Evolutionary conservation across 2,797 vertebrate genomes (phyloP), one percentile per base, ranked within the genome.

Genomic region (Acanthis flammea): DNA sequence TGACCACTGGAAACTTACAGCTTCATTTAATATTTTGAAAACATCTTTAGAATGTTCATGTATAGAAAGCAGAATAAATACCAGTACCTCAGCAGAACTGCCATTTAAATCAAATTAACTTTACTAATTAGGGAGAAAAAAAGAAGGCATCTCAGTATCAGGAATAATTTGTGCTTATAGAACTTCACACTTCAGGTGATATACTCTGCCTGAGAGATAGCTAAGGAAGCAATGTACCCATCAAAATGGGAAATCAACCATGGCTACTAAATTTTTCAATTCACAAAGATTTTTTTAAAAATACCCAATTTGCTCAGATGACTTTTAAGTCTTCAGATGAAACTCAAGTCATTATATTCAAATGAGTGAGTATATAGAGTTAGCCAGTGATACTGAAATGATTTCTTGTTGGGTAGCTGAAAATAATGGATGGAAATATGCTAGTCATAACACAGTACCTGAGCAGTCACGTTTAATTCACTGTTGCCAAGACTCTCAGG

Each of bases 91-190:
- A 95, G 94, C 92, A 97, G 78, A 97, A 95, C 83, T 96, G 94
- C 85, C 96, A 90, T 97, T 97, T 98, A 97, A 97, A 97, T 97
- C 97, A 97, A 97, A 97, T 97, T 98, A 97, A 97, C 92, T 92
- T 95, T 96, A 96, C 96, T 96, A 97, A 97, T 97, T 97, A 97
- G 91, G 75, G 83, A 66, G 14, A 22, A 67, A 86, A 95, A 91
- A 96, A 85, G 33, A 94, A 96, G 74, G 90, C 88, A 75, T 94
- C 62, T 95, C 94, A 92, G 86, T 94, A 97, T 96, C 74, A 95
- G 67, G 60, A 53, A 92, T 96, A 97, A 97, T 97, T 97, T 93
- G 94, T 96, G 81, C 95, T 87, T 94, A 94, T 95, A 84, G 75
- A 97, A 95, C 85, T 95, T 90, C 96, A 95, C 79, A 95, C 73